Conservation (phyloP, 2,888 invertebrate genomes). For the Taenaris catops region DNA sequence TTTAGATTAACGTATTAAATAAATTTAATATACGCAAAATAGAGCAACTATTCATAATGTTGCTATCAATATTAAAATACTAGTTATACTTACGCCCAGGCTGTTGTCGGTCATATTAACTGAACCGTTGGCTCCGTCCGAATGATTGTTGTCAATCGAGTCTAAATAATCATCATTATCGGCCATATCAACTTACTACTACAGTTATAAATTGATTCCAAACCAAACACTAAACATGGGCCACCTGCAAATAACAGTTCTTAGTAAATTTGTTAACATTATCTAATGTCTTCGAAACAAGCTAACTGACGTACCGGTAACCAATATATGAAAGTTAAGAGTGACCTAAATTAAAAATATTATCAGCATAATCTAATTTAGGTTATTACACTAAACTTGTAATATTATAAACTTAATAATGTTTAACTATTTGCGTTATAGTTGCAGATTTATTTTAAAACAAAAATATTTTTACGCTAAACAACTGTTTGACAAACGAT, state of each 20-base stretch:
- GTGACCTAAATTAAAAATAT: slow-evolving; percentile 62
- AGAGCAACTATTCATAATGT: too few relatives aligned
- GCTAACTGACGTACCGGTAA: slow-evolving; percentile 71
- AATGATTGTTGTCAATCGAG: slow-evolving; percentile 72
- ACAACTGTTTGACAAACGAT: slow-evolving; percentile 32
- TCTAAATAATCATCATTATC: slow-evolving; percentile 76
- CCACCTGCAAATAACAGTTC: slow-evolving; percentile 36
- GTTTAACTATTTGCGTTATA: slow-evolving; percentile 45
- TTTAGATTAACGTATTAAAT: too few relatives aligned
- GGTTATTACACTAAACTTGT: slow-evolving; percentile 32
- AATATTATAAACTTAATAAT: slow-evolving; percentile 35
- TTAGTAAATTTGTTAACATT: slow-evolving; percentile 20
- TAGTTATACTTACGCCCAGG: slow-evolving; percentile 57
- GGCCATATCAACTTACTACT: slow-evolving; percentile 58
- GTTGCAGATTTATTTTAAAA: slow-evolving; percentile 52
- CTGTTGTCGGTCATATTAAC: slow-evolving; percentile 73
- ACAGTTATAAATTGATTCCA: slow-evolving; percentile 26
- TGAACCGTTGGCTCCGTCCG: slow-evolving; percentile 82
- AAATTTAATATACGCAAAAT: too few relatives aligned
- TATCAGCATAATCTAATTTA: slow-evolving; percentile 33
- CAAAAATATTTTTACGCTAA: slow-evolving; percentile 37
- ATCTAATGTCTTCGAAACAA: slow-evolving; percentile 38
- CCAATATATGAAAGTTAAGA: slow-evolving; percentile 55
- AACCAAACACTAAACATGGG: slow-evolving; percentile 35
- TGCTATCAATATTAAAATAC: too few relatives aligned